Base-by-base conservation (phyloP, 2,797 vertebrate species). In the Ptychadena robeensis region DNA sequence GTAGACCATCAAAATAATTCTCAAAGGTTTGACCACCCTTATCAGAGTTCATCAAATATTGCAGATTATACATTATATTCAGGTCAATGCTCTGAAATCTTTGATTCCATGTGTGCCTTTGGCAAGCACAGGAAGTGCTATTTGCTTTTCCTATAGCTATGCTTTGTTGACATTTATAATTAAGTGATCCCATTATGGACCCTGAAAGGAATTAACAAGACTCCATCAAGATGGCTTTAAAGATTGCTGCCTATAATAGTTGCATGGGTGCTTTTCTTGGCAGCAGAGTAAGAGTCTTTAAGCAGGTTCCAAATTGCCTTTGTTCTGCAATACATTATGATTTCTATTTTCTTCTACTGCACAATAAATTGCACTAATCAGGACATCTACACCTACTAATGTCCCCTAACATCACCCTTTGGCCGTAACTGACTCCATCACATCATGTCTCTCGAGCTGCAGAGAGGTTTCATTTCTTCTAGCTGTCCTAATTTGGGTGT, bases 161-260 rank as follows among this genome's bases (percentile, higher is more conserved):
- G 44, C 4, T n/a, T 53, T 38, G 5, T 48, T 73, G 79, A 38
- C 59, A 65, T 65, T 15, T 30, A 72, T 66, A 73, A 73, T 73
- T 73, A 53, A 73, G 69, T 30, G 40, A 22, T 65, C 31, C 37
- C 31, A 73, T 73, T 59, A 66, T 35, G 37, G 57, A 27, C 57
- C 37, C 28, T 40, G 38, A 73, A 73, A 32, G 69, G 38, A 73
- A 81, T 81, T 27, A 81, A 66, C 37, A 81, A 81, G 69, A 44
- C 59, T 81, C 59, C 5, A 73, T 73, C 69, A 81, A 81, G 79
- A 73, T 73, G 9, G 38, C 35, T 73, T 34, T 81, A 34, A 63
- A 53, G 57, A 73, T 61, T 73, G 37, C 64, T 15, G 11, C 38
- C 63, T 57, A 53, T 78, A 57, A 78, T 67, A 28, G 4, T 63